Evolutionary conservation across 2,113 vertebrate genomes (phyloP).

Genomic region (Stigmatopora argus): DNA sequence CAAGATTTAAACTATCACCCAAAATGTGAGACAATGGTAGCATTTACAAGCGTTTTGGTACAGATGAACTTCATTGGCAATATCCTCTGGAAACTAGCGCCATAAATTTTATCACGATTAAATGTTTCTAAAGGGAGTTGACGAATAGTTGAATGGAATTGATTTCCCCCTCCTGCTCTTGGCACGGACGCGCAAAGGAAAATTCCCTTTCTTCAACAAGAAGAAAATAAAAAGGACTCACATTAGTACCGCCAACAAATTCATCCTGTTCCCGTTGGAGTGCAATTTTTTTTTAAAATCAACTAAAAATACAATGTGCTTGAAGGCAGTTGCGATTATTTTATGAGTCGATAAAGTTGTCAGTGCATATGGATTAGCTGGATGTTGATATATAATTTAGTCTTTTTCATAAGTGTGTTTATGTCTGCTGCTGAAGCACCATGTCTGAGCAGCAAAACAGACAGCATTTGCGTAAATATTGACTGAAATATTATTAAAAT

Average conservation of each 20-base stretch:
- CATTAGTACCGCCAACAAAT: slow-evolving; percentile 78
- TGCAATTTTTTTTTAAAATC: slow-evolving; percentile 84
- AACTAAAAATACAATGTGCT: slow-evolving; percentile 83
- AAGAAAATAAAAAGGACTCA: slow-evolving; percentile 64
- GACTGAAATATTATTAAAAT: background rate
- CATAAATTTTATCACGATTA: slow-evolving; percentile 94
- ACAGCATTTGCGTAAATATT: background rate
- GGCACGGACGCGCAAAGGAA: slow-evolving; percentile 73
- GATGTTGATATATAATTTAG: slow-evolving; percentile 54
- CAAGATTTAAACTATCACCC: slow-evolving; percentile 75
- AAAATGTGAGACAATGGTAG: slow-evolving; percentile 79
- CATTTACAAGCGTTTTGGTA: slow-evolving; percentile 79
- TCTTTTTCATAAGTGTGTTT: slow-evolving; percentile 56
- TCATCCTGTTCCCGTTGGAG: slow-evolving; percentile 82
- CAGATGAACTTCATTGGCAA: slow-evolving; percentile 81
- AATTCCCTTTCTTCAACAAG: slow-evolving; percentile 75
- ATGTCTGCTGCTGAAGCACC: slow-evolving; percentile 41
- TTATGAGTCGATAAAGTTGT: slow-evolving; percentile 87
- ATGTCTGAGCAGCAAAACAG: slow-evolving; percentile 10
- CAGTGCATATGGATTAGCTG: slow-evolving; percentile 67
- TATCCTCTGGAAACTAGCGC: slow-evolving; percentile 83
- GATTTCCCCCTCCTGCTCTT: slow-evolving; percentile 80
- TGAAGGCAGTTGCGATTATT: slow-evolving; percentile 81
- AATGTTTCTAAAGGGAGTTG: slow-evolving; percentile 96
- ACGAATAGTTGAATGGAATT: slow-evolving; percentile 91